phyloP scores from a whole-genome alignment of 2,888 invertebrate genomes.

The Caenorhabditis sp. region DNA sequence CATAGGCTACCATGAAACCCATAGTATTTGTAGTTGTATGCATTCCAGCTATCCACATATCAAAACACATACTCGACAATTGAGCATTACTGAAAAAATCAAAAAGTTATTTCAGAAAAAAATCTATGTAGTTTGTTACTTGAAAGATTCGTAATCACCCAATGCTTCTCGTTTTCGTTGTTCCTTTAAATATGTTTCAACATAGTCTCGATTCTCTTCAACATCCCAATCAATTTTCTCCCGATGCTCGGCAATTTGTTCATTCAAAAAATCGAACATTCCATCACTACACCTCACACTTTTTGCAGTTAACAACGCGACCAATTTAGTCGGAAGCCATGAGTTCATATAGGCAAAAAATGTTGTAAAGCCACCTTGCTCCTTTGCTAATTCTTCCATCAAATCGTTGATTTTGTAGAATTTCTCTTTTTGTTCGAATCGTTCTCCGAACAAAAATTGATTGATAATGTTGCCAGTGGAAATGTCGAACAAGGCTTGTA shows the following conservation, averaged over 20 bases:
- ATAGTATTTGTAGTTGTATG: slow-evolving; percentile 55
- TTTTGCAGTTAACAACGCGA: slow-evolving; percentile 12
- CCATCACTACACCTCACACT: slow-evolving; percentile 21
- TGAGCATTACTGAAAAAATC: slow-evolving; percentile 19
- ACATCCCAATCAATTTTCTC: slow-evolving; percentile 25
- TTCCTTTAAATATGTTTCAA: slow-evolving; percentile 46
- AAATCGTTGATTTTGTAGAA: background rate
- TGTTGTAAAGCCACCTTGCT: slow-evolving; percentile 19
- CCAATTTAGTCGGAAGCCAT: slow-evolving; percentile 17
- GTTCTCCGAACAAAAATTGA: slow-evolving; percentile 42
- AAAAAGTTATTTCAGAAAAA: background rate
- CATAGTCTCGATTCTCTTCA: slow-evolving; percentile 35
- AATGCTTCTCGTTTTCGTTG: slow-evolving; percentile 32
- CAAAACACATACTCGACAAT: slow-evolving; percentile 45
- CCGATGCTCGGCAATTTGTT: slow-evolving; percentile 41
- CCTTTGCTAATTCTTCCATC: slow-evolving; percentile 7
- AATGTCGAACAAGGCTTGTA: slow-evolving; percentile 35
- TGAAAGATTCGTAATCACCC: slow-evolving; percentile 29
- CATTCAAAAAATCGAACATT: slow-evolving; percentile 36
- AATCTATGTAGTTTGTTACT: background rate
- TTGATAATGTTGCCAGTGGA: slow-evolving; percentile 45
- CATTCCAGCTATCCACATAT: slow-evolving; percentile 56
- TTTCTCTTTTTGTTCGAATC: slow-evolving; percentile 28
- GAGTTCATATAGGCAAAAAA: slow-evolving; percentile 7
- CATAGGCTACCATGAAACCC: slow-evolving; percentile 35